Evolutionary conservation across 2,113 vertebrate genomes (phyloP), one percentile per base, ranked within the genome.

Genomic region (Rhineura floridana): DNA sequence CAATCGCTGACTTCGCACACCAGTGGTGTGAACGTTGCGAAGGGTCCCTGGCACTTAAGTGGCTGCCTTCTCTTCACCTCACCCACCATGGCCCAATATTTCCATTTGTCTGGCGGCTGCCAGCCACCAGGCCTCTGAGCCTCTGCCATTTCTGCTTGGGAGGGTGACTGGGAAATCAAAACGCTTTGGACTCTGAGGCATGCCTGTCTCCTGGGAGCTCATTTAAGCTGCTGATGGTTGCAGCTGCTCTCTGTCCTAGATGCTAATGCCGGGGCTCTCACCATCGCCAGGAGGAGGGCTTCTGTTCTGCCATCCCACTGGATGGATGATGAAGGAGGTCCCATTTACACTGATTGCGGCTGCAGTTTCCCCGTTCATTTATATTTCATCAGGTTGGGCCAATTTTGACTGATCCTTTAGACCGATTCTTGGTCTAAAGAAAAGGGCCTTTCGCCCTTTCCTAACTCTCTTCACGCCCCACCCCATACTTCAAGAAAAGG

Each of bases 171-270:
- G 70, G 36, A 42, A 79, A 13, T 80, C 79, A 44, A 2, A 50
- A 10, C 36, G 39, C 76, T 73, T 3, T 30, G 2, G 1, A 1
- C 72, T 17, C 81, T 15, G 85, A 85, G n/a, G 2, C 0, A 7
- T 12, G 42, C 25, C 62, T 2, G 44, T 88, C 91, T 88, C 89
- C 72, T 0, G 30, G 87, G 93, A 91, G 83, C 90, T 90, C 89
- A 91, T 93, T 94, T 89, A 89, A 36, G 65, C 73, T 81, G 65
- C 19, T 2, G 21, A 6, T 72, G 83, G 86, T 86, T 78, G 81
- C 80, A 82, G 83, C 0, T 0, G 44, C 76, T 81, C 48, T 2
- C 23, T 12, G 52, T 89, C 50, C 87, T 84, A 59, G 77, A 46
- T 28, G 65, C 65, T 83, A 73, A 83, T 28, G 73, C 70, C 2